These are phyloP conservation scores for Hystrix brachyura DNA, from an alignment of 2,113 vertebrate genomes.

Conservation along the genomic window DNA sequence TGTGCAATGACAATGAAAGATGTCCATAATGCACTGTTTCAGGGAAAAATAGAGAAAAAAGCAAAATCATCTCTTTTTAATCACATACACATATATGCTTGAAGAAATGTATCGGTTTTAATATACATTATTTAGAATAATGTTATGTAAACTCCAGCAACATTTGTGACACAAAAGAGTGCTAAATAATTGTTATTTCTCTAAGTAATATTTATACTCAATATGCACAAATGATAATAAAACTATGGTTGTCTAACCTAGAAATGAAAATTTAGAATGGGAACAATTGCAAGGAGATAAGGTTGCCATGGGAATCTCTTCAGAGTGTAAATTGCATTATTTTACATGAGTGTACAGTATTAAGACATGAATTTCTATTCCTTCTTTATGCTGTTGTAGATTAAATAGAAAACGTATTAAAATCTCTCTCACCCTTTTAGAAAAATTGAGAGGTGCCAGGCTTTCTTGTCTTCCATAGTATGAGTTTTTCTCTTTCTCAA, in stretches of 20 bases:
- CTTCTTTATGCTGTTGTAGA: not conserved
- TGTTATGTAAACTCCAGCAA: not conserved
- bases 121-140: not conserved
- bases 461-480: not conserved
- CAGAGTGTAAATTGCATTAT: not conserved
- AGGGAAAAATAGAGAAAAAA: not conserved
- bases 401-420: not conserved
- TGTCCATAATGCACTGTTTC: not conserved
- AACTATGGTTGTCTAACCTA: not conserved
- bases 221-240: not conserved
- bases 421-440: not conserved
- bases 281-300: not conserved
- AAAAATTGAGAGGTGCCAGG: not conserved
- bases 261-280: conserved; percentile 23
- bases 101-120: not conserved
- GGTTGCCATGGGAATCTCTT: not conserved
- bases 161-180: not conserved
- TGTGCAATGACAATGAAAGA: not conserved
- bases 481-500: not conserved
- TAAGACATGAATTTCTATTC: not conserved
- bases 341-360: not conserved
- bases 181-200: conserved; percentile 22
- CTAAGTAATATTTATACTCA: not conserved
- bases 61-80: not conserved
- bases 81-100: not conserved